phyloP scores from a whole-genome alignment of 2,797 vertebrate genomes.

The Crocodylus rhombifer region DNA sequence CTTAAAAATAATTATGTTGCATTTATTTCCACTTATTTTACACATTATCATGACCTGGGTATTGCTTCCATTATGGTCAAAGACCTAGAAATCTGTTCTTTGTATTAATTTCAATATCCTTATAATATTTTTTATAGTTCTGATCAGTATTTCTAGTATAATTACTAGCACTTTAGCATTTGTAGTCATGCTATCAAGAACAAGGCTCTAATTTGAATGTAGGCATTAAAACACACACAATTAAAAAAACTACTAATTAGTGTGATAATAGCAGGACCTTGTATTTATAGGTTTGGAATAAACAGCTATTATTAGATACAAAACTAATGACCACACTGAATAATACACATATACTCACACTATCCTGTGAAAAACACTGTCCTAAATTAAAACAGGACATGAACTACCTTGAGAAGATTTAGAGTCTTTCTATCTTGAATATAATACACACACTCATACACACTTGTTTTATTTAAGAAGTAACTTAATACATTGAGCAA shows the following conservation, averaged over 20 bases:
- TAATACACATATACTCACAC: conserved; percentile 28
- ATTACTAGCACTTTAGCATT: not conserved
- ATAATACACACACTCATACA: fast-evolving
- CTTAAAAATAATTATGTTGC: not conserved
- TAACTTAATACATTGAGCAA: not conserved
- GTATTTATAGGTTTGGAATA: not conserved
- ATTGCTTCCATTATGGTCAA: not conserved
- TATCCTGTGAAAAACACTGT: not conserved
- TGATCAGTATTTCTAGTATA: conserved; percentile 2
- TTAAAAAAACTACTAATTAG: conserved; percentile 41
- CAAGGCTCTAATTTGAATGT: conserved; percentile 11
- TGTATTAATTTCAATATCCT: not conserved
- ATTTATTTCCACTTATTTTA: not conserved
- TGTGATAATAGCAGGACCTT: conserved; percentile 36
- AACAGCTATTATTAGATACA: conserved; percentile 41
- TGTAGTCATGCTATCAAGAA: conserved; percentile 11
- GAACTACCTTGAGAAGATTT: not conserved
- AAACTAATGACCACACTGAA: conserved; percentile 9
- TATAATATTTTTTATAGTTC: not conserved
- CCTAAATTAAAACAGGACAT: not conserved
- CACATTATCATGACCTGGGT: not conserved
- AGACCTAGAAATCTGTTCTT: not conserved
- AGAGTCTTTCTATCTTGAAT: not conserved
- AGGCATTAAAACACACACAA: conserved; percentile 18
- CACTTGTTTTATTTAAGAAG: not conserved